Conservation (phyloP, 2,888 invertebrate genomes). For the Tenthredo amoena region DNA sequence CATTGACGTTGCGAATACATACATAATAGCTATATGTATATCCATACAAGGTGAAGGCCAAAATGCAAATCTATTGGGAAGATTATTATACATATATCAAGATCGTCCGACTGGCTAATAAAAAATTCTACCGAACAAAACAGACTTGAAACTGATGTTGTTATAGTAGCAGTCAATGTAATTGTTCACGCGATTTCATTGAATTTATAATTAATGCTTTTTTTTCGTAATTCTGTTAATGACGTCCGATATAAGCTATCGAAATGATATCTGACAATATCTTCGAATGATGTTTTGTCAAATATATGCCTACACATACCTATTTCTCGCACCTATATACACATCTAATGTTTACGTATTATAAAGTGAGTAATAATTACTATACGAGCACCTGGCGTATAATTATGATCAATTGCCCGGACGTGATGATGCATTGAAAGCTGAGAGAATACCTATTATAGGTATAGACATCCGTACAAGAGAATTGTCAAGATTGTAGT, state of each 20-base stretch:
- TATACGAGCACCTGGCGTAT: background rate
- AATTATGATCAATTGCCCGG: constrained; percentile 26
- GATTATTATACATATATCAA: constrained; percentile 25
- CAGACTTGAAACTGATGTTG: background rate
- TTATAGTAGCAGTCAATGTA: background rate
- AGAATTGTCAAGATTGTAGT: background rate
- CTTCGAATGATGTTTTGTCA: too few relatives aligned
- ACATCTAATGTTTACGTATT: background rate
- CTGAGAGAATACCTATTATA: background rate
- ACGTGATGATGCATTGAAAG: constrained; percentile 8
- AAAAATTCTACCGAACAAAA: background rate
- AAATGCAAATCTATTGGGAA: constrained; percentile 32
- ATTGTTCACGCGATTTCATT: background rate
- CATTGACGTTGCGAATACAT: constrained; percentile 11
- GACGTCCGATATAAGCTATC: background rate
- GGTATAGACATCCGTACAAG: background rate
- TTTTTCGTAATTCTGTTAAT: background rate
- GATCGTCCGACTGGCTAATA: background rate
- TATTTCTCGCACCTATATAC: background rate
- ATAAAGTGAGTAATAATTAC: background rate
- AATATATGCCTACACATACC: background rate
- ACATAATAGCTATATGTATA: background rate
- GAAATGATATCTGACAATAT: background rate
- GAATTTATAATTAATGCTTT: background rate
- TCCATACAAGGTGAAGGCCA: constrained; percentile 39